phyloP scores from a whole-genome alignment of 2,113 vertebrate genomes.

The Gopherus flavomarginatus region DNA sequence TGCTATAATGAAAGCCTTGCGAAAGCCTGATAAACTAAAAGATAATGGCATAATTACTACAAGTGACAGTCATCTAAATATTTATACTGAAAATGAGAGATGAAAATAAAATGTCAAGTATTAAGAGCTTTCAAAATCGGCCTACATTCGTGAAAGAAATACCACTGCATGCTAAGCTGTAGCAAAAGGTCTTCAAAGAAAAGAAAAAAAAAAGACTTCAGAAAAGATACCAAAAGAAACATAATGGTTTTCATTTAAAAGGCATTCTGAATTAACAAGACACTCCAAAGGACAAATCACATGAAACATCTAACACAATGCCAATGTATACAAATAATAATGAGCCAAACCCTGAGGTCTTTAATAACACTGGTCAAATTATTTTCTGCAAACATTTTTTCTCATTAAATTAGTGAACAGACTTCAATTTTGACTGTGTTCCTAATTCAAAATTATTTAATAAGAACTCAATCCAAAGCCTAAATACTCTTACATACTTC shows the following conservation, averaged over 20 bases:
- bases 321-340: neutral
- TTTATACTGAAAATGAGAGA: neutral
- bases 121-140: neutral
- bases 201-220: neutral
- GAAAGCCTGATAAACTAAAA: neutral
- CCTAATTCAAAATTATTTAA: neutral
- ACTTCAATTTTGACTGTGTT: neutral
- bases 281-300: neutral
- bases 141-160: neutral
- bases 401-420: neutral
- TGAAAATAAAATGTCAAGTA: neutral
- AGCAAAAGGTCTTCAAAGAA: neutral
- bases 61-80: neutral
- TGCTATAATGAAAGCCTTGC: neutral
- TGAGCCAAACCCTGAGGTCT: neutral
- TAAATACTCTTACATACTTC: neutral
- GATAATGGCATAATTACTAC: neutral
- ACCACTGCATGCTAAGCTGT: neutral
- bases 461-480: neutral
- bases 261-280: neutral
- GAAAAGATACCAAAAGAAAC: neutral
- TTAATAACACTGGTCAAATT: neutral
- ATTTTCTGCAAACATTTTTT: neutral
- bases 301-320: neutral
- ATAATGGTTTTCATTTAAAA: neutral